phyloP scores from a whole-genome alignment of 2,797 vertebrate genomes.

The Cygnus olor region DNA sequence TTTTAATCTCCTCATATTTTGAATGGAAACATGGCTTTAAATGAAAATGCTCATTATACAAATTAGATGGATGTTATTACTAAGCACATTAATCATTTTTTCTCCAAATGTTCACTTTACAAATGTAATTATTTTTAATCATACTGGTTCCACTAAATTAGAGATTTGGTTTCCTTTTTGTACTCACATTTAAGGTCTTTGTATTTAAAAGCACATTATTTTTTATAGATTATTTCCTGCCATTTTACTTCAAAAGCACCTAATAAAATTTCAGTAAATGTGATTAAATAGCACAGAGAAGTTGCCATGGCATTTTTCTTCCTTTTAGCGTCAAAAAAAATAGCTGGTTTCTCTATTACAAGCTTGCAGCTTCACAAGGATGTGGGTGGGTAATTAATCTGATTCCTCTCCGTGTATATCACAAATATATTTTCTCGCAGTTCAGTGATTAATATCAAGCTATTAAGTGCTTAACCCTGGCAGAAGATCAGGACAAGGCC shows the following conservation, averaged over 20 bases:
- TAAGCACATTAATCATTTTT: slow-evolving; percentile 62
- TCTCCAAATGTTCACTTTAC: slow-evolving; percentile 53
- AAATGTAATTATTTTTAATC: slow-evolving; percentile 70
- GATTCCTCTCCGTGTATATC: background rate
- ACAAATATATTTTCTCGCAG: background rate
- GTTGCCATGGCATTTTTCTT: slow-evolving; percentile 51
- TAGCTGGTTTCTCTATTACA: background rate
- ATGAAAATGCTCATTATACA: slow-evolving; percentile 69
- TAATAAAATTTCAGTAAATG: slow-evolving; percentile 52
- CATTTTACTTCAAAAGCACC: slow-evolving; percentile 55
- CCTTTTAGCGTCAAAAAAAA: slow-evolving; percentile 1
- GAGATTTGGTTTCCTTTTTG: slow-evolving; percentile 38
- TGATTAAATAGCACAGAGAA: slow-evolving; percentile 49
- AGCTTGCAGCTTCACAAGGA: background rate
- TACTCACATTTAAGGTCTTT: slow-evolving; percentile 33
- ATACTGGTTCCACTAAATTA: slow-evolving; percentile 66
- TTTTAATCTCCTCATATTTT: slow-evolving; percentile 54
- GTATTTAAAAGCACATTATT: slow-evolving; percentile 39
- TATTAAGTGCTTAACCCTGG: background rate
- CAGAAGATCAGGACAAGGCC: background rate
- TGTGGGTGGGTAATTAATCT: slow-evolving; percentile 4
- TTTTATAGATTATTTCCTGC: slow-evolving; percentile 53
- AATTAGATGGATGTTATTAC: slow-evolving; percentile 63
- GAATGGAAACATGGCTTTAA: slow-evolving; percentile 61
- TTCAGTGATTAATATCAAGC: background rate